These are phyloP conservation scores for Athetis lepigone DNA, from an alignment of 2,888 invertebrate genomes.

Conservation along the genomic window DNA sequence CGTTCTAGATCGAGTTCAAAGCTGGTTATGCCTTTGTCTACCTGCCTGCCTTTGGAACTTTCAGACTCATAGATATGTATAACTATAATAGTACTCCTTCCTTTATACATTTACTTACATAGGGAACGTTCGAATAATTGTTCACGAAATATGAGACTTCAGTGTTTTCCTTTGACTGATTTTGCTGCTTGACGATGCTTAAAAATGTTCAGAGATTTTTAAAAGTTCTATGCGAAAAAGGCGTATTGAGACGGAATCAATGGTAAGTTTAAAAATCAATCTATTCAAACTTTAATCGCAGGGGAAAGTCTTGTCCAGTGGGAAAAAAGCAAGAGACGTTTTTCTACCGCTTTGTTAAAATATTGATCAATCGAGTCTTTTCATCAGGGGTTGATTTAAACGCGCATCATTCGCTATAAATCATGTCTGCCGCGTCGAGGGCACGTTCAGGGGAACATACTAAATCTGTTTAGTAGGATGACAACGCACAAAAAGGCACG, in stretches of 20 bases:
- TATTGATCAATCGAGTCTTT: slow-evolving; percentile 62
- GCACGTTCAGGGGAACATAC: slow-evolving; percentile 67
- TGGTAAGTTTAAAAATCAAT: no score
- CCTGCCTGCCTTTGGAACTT: slow-evolving; percentile 16
- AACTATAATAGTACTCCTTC: slow-evolving; percentile 22
- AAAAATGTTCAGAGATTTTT: slow-evolving; percentile 23
- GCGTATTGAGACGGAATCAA: no score
- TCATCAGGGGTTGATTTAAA: slow-evolving; percentile 66
- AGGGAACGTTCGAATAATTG: slow-evolving; percentile 37
- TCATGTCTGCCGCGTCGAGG: slow-evolving; percentile 66
- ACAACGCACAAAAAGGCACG: slow-evolving; percentile 64
- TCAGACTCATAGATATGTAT: slow-evolving; percentile 34
- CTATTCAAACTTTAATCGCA: not conserved
- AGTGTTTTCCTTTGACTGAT: slow-evolving; percentile 39
- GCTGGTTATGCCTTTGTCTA: slow-evolving; percentile 38
- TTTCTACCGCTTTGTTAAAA: slow-evolving; percentile 40
- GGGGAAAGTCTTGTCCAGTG: not conserved
- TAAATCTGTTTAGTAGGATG: slow-evolving; percentile 65
- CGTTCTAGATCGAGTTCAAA: slow-evolving; percentile 36
- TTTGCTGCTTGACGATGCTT: slow-evolving; percentile 31
- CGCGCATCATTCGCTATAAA: slow-evolving; percentile 67
- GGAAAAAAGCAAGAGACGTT: not conserved
- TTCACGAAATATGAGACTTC: slow-evolving; percentile 33
- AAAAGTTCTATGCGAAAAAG: slow-evolving; percentile 26
- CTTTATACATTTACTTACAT: slow-evolving; percentile 3